A percentile compares a stretch with the other conserved stretches of the same genome.
These are phyloP conservation scores for Amphipyra berbera DNA, from an alignment of 2,888 invertebrate species.

Conservation along the genomic window DNA sequence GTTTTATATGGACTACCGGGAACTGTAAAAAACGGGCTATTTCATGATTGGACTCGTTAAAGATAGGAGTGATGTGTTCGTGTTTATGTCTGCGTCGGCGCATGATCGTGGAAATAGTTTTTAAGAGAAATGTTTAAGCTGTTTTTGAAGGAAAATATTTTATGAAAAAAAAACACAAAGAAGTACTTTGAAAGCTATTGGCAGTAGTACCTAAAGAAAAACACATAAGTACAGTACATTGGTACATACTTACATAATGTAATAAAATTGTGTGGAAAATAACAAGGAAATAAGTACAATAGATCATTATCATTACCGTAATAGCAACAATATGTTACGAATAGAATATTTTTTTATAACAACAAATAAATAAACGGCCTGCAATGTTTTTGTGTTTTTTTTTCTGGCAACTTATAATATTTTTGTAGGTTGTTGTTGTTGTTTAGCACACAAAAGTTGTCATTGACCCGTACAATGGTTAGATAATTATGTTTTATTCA, in stretches of 20 bases:
- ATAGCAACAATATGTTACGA: neutral
- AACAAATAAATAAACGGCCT: too few species aligned
- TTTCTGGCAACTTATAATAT: too few species aligned
- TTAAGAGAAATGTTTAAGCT: slow-evolving; percentile 1
- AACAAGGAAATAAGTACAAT: slow-evolving; percentile 1
- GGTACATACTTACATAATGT: neutral
- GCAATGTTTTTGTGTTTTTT: too few species aligned
- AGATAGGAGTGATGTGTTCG: slow-evolving; percentile 41
- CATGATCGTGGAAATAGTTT: slow-evolving; percentile 19
- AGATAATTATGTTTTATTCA: too few species aligned
- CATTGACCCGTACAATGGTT: neutral
- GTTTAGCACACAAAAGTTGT: neutral
- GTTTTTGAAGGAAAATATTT: too few species aligned
- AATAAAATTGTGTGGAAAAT: neutral
- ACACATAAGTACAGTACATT: too few species aligned
- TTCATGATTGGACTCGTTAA: slow-evolving; percentile 53
- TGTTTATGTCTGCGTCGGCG: slow-evolving; percentile 24
- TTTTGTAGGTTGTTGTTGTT: neutral
- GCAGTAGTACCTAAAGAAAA: neutral
- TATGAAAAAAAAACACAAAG: too few species aligned
- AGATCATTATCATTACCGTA: neutral
- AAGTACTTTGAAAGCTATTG: neutral
- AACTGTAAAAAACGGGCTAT: slow-evolving; percentile 68
- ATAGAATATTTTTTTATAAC: too few species aligned
- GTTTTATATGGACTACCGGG: slow-evolving; percentile 65